These are phyloP conservation scores for Dynastes hyllus DNA, from an alignment of 2,888 invertebrate species.

Conservation along the genomic window DNA sequence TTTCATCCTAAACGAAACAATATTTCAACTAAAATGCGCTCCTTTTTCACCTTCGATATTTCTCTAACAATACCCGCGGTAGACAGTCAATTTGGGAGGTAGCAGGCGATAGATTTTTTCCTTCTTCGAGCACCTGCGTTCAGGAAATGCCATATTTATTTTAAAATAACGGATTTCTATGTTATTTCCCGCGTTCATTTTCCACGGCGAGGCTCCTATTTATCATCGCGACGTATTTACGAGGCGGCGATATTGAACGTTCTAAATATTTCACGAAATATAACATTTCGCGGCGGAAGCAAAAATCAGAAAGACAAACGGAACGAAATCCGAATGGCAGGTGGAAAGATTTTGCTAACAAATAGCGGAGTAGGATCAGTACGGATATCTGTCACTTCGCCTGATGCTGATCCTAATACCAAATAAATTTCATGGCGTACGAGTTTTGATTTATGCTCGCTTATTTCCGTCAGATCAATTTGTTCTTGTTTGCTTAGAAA, in stretches of 20 bases:
- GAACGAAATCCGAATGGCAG: conserved; percentile 10
- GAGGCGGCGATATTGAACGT: conserved; percentile 18
- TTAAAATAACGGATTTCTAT: conserved; percentile 30
- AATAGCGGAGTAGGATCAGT: conserved; percentile 8
- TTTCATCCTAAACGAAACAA: neutral
- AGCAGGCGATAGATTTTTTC: conserved; percentile 19
- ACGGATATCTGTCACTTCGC: conserved; percentile 20
- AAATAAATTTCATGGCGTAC: conserved; percentile 28
- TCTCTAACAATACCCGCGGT: conserved; percentile 22
- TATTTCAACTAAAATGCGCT: conserved; percentile 18
- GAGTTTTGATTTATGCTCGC: conserved; percentile 28
- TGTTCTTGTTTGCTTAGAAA: conserved; percentile 15
- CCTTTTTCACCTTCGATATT: conserved; percentile 3
- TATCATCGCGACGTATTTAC: conserved; percentile 34
- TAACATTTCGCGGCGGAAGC: conserved; percentile 4
- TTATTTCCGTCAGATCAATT: neutral
- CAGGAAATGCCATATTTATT: conserved; percentile 37
- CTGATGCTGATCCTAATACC: conserved; percentile 29
- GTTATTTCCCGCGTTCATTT: conserved; percentile 26
- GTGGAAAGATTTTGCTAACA: conserved; percentile 32
- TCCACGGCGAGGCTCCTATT: conserved; percentile 16
- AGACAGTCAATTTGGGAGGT: conserved; percentile 22
- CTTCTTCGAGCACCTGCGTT: conserved; percentile 28
- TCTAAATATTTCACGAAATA: conserved; percentile 40
- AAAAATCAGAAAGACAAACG: conserved; percentile 44